Conservation (phyloP, 1,140 invertebrate genomes). For the Araneus ventricosus region DNA sequence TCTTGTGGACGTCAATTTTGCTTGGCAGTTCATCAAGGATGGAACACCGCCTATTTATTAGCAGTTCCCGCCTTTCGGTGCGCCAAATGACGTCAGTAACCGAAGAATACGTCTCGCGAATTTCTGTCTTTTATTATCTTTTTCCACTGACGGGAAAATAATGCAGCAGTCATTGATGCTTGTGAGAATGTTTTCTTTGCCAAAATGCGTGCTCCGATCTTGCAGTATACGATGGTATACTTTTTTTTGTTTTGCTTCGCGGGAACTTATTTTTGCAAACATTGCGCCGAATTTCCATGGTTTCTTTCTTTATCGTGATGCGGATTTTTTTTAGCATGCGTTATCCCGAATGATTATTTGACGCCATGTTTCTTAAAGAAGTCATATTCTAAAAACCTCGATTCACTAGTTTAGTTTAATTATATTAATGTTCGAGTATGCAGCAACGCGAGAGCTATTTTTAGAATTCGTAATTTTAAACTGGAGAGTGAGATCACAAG, state of each 20-base stretch:
- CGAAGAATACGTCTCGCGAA: background rate
- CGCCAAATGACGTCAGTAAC: constrained; percentile 5
- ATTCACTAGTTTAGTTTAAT: too few relatives aligned
- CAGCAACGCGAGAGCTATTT: too few relatives aligned
- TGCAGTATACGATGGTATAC: background rate
- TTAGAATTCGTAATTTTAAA: too few relatives aligned
- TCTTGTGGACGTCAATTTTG: constrained; percentile 27
- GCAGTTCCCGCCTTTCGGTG: background rate
- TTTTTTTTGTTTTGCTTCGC: background rate
- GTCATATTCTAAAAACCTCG: too few relatives aligned
- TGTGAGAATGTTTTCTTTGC: background rate
- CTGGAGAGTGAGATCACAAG: too few relatives aligned
- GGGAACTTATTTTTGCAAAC: background rate
- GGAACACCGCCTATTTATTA: background rate
- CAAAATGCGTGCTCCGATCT: background rate
- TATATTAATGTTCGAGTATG: too few relatives aligned
- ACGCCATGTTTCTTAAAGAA: too few relatives aligned
- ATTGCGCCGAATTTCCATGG: background rate
- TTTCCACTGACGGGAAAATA: background rate
- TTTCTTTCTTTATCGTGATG: background rate
- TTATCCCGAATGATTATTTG: too few relatives aligned
- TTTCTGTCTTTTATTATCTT: background rate
- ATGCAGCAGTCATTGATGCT: background rate
- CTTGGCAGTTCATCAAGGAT: constrained; percentile 40
- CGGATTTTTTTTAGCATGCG: background rate